phyloP scores from a whole-genome alignment of 1,140 invertebrate species.

The Argopecten irradians region DNA sequence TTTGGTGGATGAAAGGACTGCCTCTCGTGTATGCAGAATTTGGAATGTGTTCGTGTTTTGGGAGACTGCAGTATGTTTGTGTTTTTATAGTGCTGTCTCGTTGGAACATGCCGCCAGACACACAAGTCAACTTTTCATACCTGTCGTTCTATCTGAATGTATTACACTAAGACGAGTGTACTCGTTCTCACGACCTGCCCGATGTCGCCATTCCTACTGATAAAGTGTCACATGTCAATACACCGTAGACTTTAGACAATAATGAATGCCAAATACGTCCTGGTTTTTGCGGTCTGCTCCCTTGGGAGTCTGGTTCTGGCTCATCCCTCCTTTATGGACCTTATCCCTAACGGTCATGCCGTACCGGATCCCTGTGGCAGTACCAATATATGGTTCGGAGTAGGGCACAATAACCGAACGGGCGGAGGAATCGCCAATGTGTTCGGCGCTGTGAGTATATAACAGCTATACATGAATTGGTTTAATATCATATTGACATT shows the following conservation, averaged over 20 bases:
- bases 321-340: background rate
- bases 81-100: too few relatives aligned
- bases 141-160: too few relatives aligned
- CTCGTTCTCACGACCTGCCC: background rate
- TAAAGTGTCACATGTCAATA: background rate
- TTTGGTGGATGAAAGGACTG: too few relatives aligned
- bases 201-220: background rate
- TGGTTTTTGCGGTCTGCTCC: background rate
- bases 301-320: background rate
- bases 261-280: background rate
- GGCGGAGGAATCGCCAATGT: background rate
- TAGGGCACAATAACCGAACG: constrained; percentile 16
- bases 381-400: background rate
- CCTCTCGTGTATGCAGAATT: too few relatives aligned
- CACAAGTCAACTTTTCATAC: too few relatives aligned
- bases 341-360: constrained; percentile 1
- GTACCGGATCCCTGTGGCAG: background rate
- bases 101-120: too few relatives aligned
- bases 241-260: background rate
- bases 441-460: background rate
- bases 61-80: too few relatives aligned
- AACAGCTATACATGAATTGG: too few relatives aligned
- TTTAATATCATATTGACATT: too few relatives aligned
- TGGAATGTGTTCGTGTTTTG: too few relatives aligned
- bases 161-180: too few relatives aligned